Conservation (phyloP, 2,888 invertebrate genomes). For the Oscheius sp. region DNA sequence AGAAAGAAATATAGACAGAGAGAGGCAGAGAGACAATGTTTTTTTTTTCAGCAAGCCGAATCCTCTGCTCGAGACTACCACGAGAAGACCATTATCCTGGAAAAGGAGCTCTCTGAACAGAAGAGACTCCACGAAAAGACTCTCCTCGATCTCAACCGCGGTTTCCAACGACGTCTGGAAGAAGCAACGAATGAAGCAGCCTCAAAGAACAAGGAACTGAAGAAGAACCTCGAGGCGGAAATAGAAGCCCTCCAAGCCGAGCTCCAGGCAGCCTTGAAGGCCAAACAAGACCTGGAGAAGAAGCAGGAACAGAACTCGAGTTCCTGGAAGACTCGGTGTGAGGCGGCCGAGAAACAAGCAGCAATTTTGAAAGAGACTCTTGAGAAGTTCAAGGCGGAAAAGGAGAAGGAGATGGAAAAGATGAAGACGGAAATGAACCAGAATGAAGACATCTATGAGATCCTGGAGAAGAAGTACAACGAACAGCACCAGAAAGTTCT, state of each 20-base stretch:
- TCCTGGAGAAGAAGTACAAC: conserved; percentile 67
- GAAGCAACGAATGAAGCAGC: conserved; percentile 9
- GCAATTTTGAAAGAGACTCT: conserved; percentile 12
- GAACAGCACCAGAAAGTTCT: conserved; percentile 70
- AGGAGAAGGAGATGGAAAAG: conserved; percentile 50
- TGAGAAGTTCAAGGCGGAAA: conserved; percentile 39
- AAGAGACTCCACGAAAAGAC: conserved; percentile 14
- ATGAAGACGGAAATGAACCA: conserved; percentile 63
- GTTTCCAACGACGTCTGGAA: conserved; percentile 2
- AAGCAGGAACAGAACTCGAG: conserved; percentile 27
- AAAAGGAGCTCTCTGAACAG: conserved; percentile 40
- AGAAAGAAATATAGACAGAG: too few species aligned
- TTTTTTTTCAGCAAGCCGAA: conserved; percentile 15
- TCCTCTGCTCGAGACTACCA: conserved; percentile 36
- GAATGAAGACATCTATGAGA: conserved; percentile 67
- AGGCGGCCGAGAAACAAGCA: conserved; percentile 16
- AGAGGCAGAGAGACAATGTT: too few species aligned
- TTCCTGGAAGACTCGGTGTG: conserved; percentile 20
- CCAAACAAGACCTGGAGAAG: conserved; percentile 9
- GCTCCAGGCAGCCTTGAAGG: conserved; percentile 3
- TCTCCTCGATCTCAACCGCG: not conserved
- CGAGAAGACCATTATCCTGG: conserved; percentile 35
- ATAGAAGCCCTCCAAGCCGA: conserved; percentile 2
- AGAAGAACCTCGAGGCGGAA: conserved; percentile 28
- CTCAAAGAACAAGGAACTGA: conserved; percentile 20